Base-by-base conservation (phyloP, 2,797 vertebrate genomes). In the Necrosyrtes monachus region DNA sequence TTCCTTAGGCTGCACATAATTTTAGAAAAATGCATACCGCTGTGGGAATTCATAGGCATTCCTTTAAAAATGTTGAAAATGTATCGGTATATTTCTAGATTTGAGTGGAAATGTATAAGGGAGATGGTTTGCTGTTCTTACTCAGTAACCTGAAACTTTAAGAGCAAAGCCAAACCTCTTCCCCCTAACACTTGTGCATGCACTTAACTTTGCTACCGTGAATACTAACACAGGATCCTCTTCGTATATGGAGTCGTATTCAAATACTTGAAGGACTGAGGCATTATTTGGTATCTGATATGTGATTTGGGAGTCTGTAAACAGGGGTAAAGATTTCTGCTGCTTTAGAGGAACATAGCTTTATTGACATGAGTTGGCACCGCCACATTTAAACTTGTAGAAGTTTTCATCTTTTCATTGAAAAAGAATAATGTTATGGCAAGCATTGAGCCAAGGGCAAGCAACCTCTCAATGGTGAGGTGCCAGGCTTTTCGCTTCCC, bases 361-460 rank as follows among this genome's bases (percentile, higher is more conserved):
- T 78, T 83, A n/a, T 37, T 88, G 39, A n/a, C 19, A 13, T 30
- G 39, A 43, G 17, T 48, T 73, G 41, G 13, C 18, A 70, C 10
- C 1, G 1, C 75, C 80, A 23, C 31, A 25, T 70, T 64, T 64
- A 56, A 87, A 22, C 35, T 54, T 3, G 67, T 67, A 37, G 25
- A 82, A 79, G 3, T 74, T 60, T 93, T 85, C 12, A 22, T 73
- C 18, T 68, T 83, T 33, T 45, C 8, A 11, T 14, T 83, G 65
- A 53, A 72, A 84, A 91, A 13, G 5, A 78, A 7, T 1, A 2
- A 12, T 23, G 15, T 53, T 11, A 43, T 20, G 35, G 28, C n/a
- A 60, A n/a, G n/a, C 0, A 0, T 31, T n/a, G 35, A 81, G 22
- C 45, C 54, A 35, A 67, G 60, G 39, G n/a, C 0, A 7, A 83